Conservation (phyloP, 2,888 invertebrate genomes). For the Philereme transversata region DNA sequence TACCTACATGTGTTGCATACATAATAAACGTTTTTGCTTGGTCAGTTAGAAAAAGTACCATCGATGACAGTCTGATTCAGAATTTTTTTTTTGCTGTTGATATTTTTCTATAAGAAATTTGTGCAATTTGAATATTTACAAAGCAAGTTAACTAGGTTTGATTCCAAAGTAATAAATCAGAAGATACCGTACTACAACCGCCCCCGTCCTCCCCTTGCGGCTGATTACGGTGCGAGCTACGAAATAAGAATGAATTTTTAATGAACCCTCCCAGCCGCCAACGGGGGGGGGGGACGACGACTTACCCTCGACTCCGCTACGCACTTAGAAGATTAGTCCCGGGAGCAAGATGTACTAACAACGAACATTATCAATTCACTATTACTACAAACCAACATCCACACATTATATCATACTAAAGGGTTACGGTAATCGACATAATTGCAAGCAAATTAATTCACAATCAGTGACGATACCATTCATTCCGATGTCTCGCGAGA, state of each 20-base stretch:
- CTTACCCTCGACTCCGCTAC: slow-evolving; percentile 54
- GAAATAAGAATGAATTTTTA: slow-evolving; percentile 84
- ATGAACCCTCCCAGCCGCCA: slow-evolving; percentile 61
- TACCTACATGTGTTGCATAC: slow-evolving; percentile 28
- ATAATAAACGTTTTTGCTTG: slow-evolving; percentile 8
- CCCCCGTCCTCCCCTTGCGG: slow-evolving; percentile 59
- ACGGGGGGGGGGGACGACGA: slow-evolving; percentile 26
- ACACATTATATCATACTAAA: slow-evolving; percentile 16
- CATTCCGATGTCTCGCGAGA: slow-evolving; percentile 40
- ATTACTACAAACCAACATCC: slow-evolving; percentile 43
- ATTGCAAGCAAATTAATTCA: slow-evolving; percentile 37
- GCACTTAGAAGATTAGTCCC: slow-evolving; percentile 83
- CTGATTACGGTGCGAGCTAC: slow-evolving; percentile 73
- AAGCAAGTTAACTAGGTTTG: slow-evolving; percentile 27
- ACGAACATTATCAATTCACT: slow-evolving; percentile 48
- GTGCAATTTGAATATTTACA: background rate
- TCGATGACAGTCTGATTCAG: background rate
- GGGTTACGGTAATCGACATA: slow-evolving; percentile 21
- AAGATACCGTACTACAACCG: slow-evolving; percentile 58
- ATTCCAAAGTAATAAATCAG: slow-evolving; percentile 60
- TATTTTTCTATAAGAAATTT: background rate
- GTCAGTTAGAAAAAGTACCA: background rate
- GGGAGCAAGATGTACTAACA: slow-evolving; percentile 70
- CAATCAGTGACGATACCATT: slow-evolving; percentile 35
- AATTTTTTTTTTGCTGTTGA: background rate